Evolutionary conservation across 2,797 vertebrate genomes (phyloP), one percentile per base, ranked within the genome.

Genomic region (Pelobates cultripes): DNA sequence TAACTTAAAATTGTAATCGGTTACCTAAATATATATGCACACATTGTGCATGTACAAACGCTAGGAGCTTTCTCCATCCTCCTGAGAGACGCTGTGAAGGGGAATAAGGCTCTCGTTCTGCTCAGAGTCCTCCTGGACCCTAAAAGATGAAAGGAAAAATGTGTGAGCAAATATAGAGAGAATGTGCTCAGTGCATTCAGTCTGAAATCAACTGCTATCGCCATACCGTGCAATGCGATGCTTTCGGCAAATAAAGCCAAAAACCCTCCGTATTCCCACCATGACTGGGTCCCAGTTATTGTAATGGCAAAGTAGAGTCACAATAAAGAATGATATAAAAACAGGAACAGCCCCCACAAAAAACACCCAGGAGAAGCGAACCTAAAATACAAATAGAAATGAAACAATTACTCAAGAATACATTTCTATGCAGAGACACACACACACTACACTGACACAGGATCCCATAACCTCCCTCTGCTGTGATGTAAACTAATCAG

Each of bases 261-360:
- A 98, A 66, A 97, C 86, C 90, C 97, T 94, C 89, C 97, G 94
- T 82, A 99, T 92, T 7, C 94, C 97, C 74, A 99, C 95, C 94
- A 97, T 96, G 73, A 97, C 97, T 1, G 97, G 97, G 91, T 99
- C 97, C 97, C 97, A 99, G 92, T 99, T 99, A 92, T 99, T 99
- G 91, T 98, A 98, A 91, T 99, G 97, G 87, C 96, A 97, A 51
- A 99, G 85, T 0, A 98, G 92, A 17, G 97, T 92, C 60, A 90
- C 96, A 80, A 97, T 96, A 91, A 98, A 97, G 91, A 99, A 99
- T 43, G 96, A 96, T 86, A 98, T 94, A 90, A 99, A 99, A 60
- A 99, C 96, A 9, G 97, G 97, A 14, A 98, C 86, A 0, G 96
- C 96, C 0, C 97, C 97, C 28, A 94, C 96, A 86, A 99, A 98